Evolutionary conservation across 2,113 vertebrate genomes (phyloP).

Genomic region (Epinephelus moara): DNA sequence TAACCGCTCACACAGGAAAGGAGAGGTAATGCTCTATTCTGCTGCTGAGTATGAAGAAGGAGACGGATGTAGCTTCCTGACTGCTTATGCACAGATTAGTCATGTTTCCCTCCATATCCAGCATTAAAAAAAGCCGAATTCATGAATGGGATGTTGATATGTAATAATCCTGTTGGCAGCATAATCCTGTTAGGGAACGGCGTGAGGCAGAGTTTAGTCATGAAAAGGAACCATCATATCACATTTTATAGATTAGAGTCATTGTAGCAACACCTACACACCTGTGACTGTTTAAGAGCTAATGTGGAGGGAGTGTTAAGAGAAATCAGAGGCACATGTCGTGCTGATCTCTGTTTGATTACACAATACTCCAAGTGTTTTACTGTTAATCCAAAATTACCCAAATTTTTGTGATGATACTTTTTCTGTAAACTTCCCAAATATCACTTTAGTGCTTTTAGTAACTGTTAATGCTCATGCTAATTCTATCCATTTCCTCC

Average conservation of each 20-base stretch:
- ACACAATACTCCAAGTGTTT: background rate
- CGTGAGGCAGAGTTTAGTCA: conserved; percentile 44
- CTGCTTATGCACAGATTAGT: conserved; percentile 59
- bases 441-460: background rate
- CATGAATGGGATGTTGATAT: conserved; percentile 54
- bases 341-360: background rate
- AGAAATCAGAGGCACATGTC: background rate
- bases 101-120: conserved; percentile 42
- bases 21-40: conserved; percentile 64
- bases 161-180: conserved; percentile 54
- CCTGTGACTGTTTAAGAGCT: conserved; percentile 20
- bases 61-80: conserved; percentile 44
- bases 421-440: background rate
- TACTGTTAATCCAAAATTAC: background rate
- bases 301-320: background rate
- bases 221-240: conserved; percentile 32
- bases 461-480: background rate
- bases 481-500: too few species aligned
- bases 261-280: conserved; percentile 33
- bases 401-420: background rate
- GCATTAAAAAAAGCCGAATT: conserved; percentile 27
- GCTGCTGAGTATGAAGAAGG: conserved; percentile 8
- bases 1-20: conserved; percentile 38
- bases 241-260: conserved; percentile 41
- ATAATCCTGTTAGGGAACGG: conserved; percentile 53